phyloP scores from a whole-genome alignment of 2,113 vertebrate genomes.

The Cairina moschata region DNA sequence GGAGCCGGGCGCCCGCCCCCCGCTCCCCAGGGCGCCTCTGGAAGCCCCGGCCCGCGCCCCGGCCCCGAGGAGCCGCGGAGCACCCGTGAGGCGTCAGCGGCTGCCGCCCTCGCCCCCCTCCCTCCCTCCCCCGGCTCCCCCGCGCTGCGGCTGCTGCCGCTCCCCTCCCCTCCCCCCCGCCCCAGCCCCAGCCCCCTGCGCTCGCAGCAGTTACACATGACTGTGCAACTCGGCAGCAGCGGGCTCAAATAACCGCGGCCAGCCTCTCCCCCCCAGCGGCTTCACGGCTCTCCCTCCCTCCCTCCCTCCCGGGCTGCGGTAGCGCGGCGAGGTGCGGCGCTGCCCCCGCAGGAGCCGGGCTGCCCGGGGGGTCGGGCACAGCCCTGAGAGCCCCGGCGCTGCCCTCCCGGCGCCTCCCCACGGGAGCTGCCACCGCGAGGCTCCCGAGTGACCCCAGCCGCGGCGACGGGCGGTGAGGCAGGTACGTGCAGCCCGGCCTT shows the following conservation, averaged over 20 bases:
- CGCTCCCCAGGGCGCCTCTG: not conserved
- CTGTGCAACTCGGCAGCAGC: constrained; percentile 61
- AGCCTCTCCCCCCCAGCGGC: constrained; percentile 62
- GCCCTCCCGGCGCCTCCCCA: constrained; percentile 43
- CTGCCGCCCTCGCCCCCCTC: not conserved
- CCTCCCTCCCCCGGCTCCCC: not conserved
- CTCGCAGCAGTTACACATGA: constrained; percentile 63
- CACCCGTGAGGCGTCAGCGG: not conserved
- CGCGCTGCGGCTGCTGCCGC: constrained; percentile 31
- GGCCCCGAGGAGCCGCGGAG: not conserved
- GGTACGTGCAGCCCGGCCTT: not conserved
- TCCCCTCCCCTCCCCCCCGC: constrained; percentile 22
- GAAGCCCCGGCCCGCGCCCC: not conserved
- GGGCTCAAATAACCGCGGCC: constrained; percentile 69
- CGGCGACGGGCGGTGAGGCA: not conserved
- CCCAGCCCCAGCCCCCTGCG: constrained; percentile 48
- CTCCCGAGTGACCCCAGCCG: constrained; percentile 1
- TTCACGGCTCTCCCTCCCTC: constrained; percentile 67
- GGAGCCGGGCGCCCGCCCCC: not conserved
- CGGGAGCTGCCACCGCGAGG: constrained; percentile 37
- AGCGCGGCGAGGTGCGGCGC: constrained; percentile 34
- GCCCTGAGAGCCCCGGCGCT: constrained; percentile 35
- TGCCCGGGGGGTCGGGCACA: not conserved
- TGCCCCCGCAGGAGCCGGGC: constrained; percentile 23
- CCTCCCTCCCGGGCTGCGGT: not conserved